Percentiles rank a stretch among this genome's conserved stretches.
Conservation (phyloP, 1,140 invertebrate genomes). For the Euura saliciscinereae region DNA sequence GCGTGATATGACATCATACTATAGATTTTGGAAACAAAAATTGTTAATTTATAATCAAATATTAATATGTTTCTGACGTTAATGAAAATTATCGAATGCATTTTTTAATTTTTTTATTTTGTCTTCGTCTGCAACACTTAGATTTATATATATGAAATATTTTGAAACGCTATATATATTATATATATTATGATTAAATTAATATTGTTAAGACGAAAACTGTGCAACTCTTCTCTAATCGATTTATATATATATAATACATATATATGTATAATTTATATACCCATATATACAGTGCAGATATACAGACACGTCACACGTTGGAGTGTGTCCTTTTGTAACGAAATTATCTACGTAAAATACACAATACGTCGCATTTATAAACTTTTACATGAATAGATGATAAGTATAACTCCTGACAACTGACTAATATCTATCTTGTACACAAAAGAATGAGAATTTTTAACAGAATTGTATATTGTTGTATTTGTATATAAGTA, state of each 20-base stretch:
- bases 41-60: too few relatives aligned
- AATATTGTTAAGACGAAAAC: too few relatives aligned
- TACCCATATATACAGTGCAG: not conserved
- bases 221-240: too few relatives aligned
- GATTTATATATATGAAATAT: not conserved
- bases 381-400: not conserved
- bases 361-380: not conserved
- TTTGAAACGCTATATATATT: not conserved
- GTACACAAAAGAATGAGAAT: not conserved
- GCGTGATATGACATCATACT: not conserved
- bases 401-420: too few relatives aligned
- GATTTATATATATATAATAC: slow-evolving; percentile 4
- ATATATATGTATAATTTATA: not conserved
- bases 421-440: too few relatives aligned
- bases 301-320: not conserved
- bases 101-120: too few relatives aligned
- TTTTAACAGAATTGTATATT: slow-evolving; percentile 4
- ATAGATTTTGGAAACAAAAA: too few relatives aligned
- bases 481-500: slow-evolving; percentile 3
- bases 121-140: too few relatives aligned
- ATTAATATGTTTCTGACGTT: not conserved
- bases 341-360: not conserved
- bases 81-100: not conserved
- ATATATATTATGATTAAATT: too few relatives aligned
- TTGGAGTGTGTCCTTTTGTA: not conserved